Conservation (phyloP, 2,797 vertebrate genomes). For the Lutjanus argentimaculatus region DNA sequence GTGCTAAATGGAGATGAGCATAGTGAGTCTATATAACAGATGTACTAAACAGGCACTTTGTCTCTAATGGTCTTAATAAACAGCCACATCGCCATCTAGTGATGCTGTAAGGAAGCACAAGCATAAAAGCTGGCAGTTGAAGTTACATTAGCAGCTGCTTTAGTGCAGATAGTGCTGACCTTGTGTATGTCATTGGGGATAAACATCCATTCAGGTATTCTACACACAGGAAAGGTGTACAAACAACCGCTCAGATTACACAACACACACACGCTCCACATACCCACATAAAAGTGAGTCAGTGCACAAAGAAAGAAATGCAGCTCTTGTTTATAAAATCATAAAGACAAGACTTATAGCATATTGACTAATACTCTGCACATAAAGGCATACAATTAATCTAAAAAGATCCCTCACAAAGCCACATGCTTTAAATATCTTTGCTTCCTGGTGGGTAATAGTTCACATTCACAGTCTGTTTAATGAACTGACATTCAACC, state of each 20-base stretch:
- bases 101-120: constrained; percentile 31
- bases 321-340: constrained; percentile 21
- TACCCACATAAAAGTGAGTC: constrained; percentile 10
- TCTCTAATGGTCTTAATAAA: constrained; percentile 28
- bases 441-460: neutral
- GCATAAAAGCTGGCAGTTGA: constrained; percentile 29
- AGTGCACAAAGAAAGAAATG: constrained; percentile 17
- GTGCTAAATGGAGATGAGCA: constrained; percentile 59
- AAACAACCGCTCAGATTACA: constrained; percentile 35
- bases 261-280: neutral
- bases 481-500: neutral
- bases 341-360: neutral
- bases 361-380: neutral
- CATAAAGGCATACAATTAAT: neutral
- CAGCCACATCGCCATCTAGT: constrained; percentile 79
- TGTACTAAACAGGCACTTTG: constrained; percentile 54
- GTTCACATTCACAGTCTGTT: neutral
- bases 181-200: constrained; percentile 74
- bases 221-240: constrained; percentile 47
- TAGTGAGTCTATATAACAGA: constrained; percentile 52
- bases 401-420: neutral
- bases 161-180: constrained; percentile 62
- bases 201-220: constrained; percentile 57
- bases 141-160: constrained; percentile 51
- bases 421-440: neutral